Base-by-base conservation (phyloP, 30 jellyfish, hydroid and myxozoan genomes). In the Euphysa ruthae region DNA sequence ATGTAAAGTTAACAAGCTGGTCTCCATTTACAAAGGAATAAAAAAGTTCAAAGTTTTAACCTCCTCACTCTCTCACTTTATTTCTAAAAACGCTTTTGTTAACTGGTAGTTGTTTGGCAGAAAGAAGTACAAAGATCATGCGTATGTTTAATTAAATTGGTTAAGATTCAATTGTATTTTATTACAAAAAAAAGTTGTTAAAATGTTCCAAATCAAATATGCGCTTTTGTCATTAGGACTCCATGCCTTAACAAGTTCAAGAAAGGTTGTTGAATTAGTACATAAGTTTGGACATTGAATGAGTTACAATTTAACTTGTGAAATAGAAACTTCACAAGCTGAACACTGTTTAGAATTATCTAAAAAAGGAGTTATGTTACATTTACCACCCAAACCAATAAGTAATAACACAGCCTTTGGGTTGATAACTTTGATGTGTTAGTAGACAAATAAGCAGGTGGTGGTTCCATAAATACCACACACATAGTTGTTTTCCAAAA, bases 251-350 rank as follows among this genome's bases (percentile, higher is more conserved):
- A 60, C 85, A 58, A 72, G 85, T 19, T 21, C 84, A 34, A 35
- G 74, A 38, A 50, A 73, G 28, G 75, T 55, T n/a, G 35, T 73
- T 55, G 85, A 73, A 26, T 42, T 61, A 22, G 34, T 61, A 28
- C 62, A 43, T 72, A 43, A 31, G 7, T 43, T 73, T 43, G 86
- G 86, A 23, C 86, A 73, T 38, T 61, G 86, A 32, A 61, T 73
- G 34, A 33, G 20, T 19, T 73, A 73, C 69, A 32, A n/a, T 62
- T 13, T 32, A 20, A 32, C 63, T 14, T 73, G 84, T 35, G 83
- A 61, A 35, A 73, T 73, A 43, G 58, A 73, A 35, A 61, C 83
- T 5, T 82, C 83, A 12, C 57, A 35, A 32, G 86, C 85, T 24
- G 86, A 73, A 61, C 54, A 34, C 44, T 18, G 26, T 21, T 66